These are phyloP conservation scores for Anas platyrhynchos DNA, from an alignment of 2,113 vertebrate genomes.

Conservation along the genomic window DNA sequence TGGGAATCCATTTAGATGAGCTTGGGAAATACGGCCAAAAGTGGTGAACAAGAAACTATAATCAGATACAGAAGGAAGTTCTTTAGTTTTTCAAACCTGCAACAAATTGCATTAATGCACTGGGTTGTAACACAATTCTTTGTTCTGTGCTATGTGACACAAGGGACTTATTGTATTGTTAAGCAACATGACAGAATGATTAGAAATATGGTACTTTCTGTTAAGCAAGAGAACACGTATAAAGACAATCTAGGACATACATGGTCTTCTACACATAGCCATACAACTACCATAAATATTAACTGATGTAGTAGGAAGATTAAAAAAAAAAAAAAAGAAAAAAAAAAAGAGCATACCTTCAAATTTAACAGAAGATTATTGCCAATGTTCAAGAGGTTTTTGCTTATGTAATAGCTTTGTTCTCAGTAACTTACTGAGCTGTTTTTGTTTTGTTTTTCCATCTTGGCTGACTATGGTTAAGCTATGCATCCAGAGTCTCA, in stretches of 20 bases:
- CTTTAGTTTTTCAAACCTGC: conserved; percentile 32
- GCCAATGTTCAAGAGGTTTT: background rate
- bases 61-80: conserved; percentile 20
- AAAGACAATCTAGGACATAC: background rate
- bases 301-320: background rate
- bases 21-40: background rate
- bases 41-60: conserved; percentile 27
- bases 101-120: conserved; percentile 23
- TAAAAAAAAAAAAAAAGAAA: no score
- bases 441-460: background rate
- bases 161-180: conserved; percentile 58
- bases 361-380: background rate
- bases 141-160: conserved; percentile 49
- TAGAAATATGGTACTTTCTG: conserved; percentile 38
- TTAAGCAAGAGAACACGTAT: conserved; percentile 6
- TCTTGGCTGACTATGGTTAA: conserved; percentile 8
- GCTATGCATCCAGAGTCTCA: conserved; percentile 41
- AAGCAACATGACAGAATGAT: conserved; percentile 45
- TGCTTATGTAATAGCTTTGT: background rate
- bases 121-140: conserved; percentile 31
- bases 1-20: conserved; percentile 10
- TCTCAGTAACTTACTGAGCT: background rate
- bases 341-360: background rate
- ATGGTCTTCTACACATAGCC: rapidly evolving
- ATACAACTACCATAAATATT: background rate